Evolutionary conservation across 1,140 invertebrate genomes (phyloP), one percentile per base, ranked within the genome.

Genomic region (Brevipalpus yothersi): DNA sequence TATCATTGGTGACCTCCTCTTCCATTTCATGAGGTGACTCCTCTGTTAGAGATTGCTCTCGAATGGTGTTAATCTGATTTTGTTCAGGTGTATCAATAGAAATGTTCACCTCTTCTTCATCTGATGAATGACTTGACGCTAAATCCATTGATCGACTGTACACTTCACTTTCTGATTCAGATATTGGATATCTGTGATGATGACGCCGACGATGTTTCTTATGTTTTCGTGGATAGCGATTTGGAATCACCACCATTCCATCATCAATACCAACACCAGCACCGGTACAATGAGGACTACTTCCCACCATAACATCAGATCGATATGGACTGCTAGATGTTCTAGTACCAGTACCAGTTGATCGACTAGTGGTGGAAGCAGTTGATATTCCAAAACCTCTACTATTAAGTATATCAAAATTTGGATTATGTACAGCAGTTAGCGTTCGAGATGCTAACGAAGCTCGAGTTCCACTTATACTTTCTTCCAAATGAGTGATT

Each of bases 51-150:
- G 59, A 31, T 59, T 62, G 43, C 41, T 51, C 31, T 41, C 55
- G 61, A 2, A 55, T 21, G 12, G 17, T 15, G 55, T 59, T 61
- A 43, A 57, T 57, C 31, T 58, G 49, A 53, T 62, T 58, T 39
- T 61, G 40, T 43, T 59, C 45, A 23, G 47, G 23, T 55, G 59
- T 53, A 69, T 67, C 49, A 69, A 41, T 55, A 10, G 53, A 15
- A n/a, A 47, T 60, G 53, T 66, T 60, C 57, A 61, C 64, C 55
- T 89, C 86, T 57, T 93, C 90, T 58, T 94, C 89, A 67, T 95
- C 90, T 31, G 87, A 91, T 9, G 86, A 91, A 70, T 95, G 91
- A 68, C 88, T 92, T 40, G 89, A 94, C 1, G 90, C 89, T 9
- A 94, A 76, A 61, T 94, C 90, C 15, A 45, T 95, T 72, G 75